Evolutionary conservation across 2,888 invertebrate species (phyloP).

Genomic region (Pollenia amentaria): DNA sequence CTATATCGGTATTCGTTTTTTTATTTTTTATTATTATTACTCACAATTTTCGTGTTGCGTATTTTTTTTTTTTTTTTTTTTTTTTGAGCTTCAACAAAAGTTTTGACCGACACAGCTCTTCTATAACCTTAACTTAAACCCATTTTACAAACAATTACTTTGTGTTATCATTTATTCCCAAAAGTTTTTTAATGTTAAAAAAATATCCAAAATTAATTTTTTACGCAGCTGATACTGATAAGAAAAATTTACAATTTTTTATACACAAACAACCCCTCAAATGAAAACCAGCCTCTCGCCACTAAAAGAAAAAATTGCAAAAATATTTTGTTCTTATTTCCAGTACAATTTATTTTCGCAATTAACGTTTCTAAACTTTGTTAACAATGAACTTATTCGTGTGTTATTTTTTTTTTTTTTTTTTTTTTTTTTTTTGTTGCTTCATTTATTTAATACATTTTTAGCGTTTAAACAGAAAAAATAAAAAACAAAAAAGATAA

Average conservation of each 20-base stretch:
- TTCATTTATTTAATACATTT: conserved; percentile 21
- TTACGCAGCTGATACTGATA: conserved; percentile 3
- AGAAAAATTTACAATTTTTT: conserved; percentile 13
- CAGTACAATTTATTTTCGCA: not conserved
- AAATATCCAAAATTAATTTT: conserved; percentile 2
- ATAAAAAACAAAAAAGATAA: not conserved
- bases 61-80: no score
- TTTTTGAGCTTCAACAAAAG: no score
- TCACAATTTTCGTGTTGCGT: no score
- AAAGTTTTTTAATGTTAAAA: no score
- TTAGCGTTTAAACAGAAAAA: not conserved
- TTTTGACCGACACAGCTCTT: no score
- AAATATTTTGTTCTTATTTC: not conserved
- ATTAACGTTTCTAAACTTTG: not conserved
- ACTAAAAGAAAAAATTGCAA: not conserved
- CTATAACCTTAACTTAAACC: no score
- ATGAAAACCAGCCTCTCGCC: no score
- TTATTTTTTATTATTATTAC: no score
- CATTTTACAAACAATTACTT: no score
- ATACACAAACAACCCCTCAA: not conserved
- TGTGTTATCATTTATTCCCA: no score
- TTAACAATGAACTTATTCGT: conserved; percentile 37
- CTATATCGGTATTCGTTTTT: no score
- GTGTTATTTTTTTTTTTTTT: conserved; percentile 7
- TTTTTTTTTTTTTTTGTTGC: not conserved